Base-by-base conservation (phyloP, 1,140 invertebrate species). In the Forficula auricularia region DNA sequence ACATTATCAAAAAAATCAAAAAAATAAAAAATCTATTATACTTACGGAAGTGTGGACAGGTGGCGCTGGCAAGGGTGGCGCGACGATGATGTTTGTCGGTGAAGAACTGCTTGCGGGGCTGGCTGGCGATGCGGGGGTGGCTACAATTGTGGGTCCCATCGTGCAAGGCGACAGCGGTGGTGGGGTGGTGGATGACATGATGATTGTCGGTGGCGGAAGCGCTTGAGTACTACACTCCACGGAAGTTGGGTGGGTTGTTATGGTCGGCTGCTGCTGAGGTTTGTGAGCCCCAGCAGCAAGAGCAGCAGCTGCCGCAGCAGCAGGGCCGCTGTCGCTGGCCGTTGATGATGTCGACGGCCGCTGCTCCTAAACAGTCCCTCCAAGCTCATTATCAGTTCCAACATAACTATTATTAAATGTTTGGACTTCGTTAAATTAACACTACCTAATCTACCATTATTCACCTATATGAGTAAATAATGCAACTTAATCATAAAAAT, bases 261-360 rank as follows among this genome's bases (percentile, higher is more conserved):
- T 19, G 3, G 40, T 51, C 32, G 48, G 14, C 9, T 6, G 15
- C 4, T 60, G 34, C 9, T n/a, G 30, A 9, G 12, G 34, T 15
- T 22, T 19, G 41, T 44, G 2, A 4, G 10, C 22, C 4, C 22
- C 22, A n/a, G n/a, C n/a, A n/a, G n/a, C n/a, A 10, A 27, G 4
- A 27, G 10, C 4, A 27, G 22, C 38, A 38, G 43, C 46, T 42
- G 40, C 42, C 35, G 15, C 40, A 35, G 34, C 40, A 36, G 42
- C 42, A 14, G 68, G 68, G 10, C 63, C 65, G 18, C 73, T 77
- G 61, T 81, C 79, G 32, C 73, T 75, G 15, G 71, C 72, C 8
- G 75, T 79, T 41, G 79, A 81, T 14, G 79, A 82, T 50, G 79
- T 81, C 18, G 77, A 79, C n/a, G 82, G 79, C 48, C 79, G 66